phyloP scores from a whole-genome alignment of 2,113 vertebrate genomes.

The Solea solea region DNA sequence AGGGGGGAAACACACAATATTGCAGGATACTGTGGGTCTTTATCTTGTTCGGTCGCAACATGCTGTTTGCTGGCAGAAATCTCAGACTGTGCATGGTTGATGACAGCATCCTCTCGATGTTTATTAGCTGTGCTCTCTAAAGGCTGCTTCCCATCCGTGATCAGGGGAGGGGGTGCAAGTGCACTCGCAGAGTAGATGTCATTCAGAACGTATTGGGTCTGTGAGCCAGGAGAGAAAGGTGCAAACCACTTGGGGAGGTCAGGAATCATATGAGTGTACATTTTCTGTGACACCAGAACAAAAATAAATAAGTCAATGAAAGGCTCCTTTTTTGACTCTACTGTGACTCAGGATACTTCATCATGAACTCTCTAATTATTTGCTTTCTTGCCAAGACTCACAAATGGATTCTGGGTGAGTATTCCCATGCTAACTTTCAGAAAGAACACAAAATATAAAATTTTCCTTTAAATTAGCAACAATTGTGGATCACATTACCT shows the following conservation, averaged over 20 bases:
- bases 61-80: neutral
- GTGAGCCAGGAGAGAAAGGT: neutral
- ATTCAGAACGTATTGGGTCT: neutral
- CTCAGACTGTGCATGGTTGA: neutral
- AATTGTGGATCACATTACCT: conserved; percentile 17
- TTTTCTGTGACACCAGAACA: conserved; percentile 28
- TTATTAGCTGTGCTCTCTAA: neutral
- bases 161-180: neutral
- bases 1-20: no score
- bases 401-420: neutral
- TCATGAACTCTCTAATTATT: no score
- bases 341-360: neutral
- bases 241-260: conserved; percentile 9
- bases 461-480: neutral
- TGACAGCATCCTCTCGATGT: conserved; percentile 14
- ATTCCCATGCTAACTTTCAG: neutral
- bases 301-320: neutral
- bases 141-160: neutral
- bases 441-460: neutral
- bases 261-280: conserved; percentile 12
- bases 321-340: neutral
- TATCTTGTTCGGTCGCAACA: neutral
- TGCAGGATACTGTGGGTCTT: neutral
- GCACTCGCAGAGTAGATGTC: neutral
- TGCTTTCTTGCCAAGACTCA: neutral